These are phyloP conservation scores for Microcebus lehilahytsara DNA, from an alignment of 2,113 vertebrate species.

Conservation along the genomic window DNA sequence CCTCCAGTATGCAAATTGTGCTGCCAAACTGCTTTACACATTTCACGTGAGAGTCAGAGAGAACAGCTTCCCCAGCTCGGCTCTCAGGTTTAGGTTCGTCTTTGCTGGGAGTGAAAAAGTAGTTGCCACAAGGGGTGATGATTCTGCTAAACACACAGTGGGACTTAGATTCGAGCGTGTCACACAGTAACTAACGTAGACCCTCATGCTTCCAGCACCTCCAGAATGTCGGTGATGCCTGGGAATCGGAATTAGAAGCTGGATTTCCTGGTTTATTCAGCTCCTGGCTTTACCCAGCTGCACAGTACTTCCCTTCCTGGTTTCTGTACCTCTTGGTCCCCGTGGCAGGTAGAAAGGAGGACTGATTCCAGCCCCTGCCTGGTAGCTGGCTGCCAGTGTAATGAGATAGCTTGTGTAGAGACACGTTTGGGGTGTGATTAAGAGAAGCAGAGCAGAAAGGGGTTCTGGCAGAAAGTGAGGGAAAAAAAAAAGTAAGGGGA, in stretches of 20 bases:
- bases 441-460: neutral
- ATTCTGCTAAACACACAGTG: neutral
- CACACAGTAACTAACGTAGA: neutral
- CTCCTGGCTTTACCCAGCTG: neutral
- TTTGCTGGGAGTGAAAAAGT: neutral
- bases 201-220: neutral
- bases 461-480: neutral
- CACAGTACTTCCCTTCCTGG: neutral
- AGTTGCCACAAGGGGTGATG: neutral
- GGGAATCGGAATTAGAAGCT: neutral
- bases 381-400: neutral
- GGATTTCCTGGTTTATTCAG: neutral
- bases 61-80: conserved; percentile 57
- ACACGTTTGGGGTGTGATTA: neutral
- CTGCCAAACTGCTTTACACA: conserved; percentile 60
- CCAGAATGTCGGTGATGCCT: accelerated
- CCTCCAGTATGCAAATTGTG: conserved; percentile 68
- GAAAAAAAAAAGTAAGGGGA: neutral
- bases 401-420: neutral
- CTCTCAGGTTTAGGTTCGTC: conserved; percentile 56
- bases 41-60: conserved; percentile 64
- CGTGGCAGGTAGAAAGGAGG: neutral
- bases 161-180: neutral
- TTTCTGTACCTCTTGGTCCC: neutral
- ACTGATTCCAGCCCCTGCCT: neutral